Evolutionary conservation across 1,140 invertebrate species (phyloP), one percentile per base, ranked within the genome.

Genomic region (Pinna nobilis): DNA sequence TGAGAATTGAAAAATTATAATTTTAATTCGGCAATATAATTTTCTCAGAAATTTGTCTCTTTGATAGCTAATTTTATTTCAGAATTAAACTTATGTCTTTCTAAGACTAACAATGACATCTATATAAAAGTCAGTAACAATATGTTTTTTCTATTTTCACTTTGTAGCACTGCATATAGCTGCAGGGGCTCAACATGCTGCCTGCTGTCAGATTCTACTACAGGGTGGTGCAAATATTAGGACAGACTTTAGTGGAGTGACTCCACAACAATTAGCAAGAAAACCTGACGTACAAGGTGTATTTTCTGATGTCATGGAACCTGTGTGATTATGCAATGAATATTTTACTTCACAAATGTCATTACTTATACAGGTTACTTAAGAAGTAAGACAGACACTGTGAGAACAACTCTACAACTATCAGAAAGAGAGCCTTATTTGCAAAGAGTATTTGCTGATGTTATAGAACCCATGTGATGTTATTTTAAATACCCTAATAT

Each of bases 161-260:
- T 39, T 67, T 74, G 15, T 60, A 70, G 73, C 73, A 13, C 44
- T 75, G 18, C 73, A 75, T 35, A 75, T 75, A 9, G 73, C 66
- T 7, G 51, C 47, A 20, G 73, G 66, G 25, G 73, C 35, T 49
- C 73, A 75, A 18, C 73, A 75, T 65, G 23, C 60, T 30, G 51
- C 49, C 20, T 53, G 41, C 25, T 67, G 67, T 7, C 6, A 50
- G 28, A 23, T 59, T 33, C 44, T 75, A 15, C 44, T 75, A 25
- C 5, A 75, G 18, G 30, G 60, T 57, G 61, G 67, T 35, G 73
- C 73, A n/a, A 18, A 20, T 1, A 47, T 69, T 2, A 33, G 15
- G 20, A 18, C 50, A 7, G 73, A 75, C 37, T 63, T 53, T 15
- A 49, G 28, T 60, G 50, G 67, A 25, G 59, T 9, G n/a, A 65